Percentiles rank a stretch among this genome's conserved stretches.
phyloP scores from a whole-genome alignment of 2,797 vertebrate genomes.

The Varecia variegata region DNA sequence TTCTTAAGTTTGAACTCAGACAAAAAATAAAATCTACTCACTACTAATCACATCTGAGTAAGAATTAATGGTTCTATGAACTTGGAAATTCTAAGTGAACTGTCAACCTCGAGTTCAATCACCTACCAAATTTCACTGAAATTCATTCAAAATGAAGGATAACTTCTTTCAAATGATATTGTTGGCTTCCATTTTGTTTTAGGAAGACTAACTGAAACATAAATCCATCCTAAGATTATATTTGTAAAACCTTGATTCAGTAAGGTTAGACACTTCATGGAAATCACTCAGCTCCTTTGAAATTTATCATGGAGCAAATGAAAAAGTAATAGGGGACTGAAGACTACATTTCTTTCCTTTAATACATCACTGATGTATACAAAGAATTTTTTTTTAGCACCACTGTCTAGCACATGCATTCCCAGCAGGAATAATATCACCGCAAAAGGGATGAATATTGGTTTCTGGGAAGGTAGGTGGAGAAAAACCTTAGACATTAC shows the following conservation, averaged over 20 bases:
- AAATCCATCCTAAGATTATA: background rate
- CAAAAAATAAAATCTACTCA: background rate
- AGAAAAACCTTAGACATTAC: background rate
- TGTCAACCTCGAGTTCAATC: conserved; percentile 10
- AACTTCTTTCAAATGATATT: conserved; percentile 21
- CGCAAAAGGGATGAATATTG: background rate
- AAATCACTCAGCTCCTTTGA: conserved; percentile 1
- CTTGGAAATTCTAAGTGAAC: conserved; percentile 40
- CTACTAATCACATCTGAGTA: conserved; percentile 39
- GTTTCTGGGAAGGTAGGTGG: background rate
- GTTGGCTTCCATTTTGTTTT: conserved; percentile 48
- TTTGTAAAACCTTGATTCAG: conserved; percentile 31
- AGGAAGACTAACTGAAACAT: conserved; percentile 9
- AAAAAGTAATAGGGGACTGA: conserved; percentile 24
- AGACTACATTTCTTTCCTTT: conserved; percentile 19
- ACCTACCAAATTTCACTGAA: conserved; percentile 31
- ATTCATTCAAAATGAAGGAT: conserved; percentile 41
- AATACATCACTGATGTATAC: background rate
- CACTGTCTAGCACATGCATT: background rate
- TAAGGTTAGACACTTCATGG: conserved; percentile 7
- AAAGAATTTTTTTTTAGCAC: background rate
- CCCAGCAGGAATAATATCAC: background rate
- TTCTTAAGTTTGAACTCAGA: background rate
- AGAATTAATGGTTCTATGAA: conserved; percentile 17
- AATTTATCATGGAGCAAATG: conserved; percentile 8